These are phyloP conservation scores for Drosophila leontia DNA, from an alignment of 1,140 invertebrate species.

Conservation along the genomic window DNA sequence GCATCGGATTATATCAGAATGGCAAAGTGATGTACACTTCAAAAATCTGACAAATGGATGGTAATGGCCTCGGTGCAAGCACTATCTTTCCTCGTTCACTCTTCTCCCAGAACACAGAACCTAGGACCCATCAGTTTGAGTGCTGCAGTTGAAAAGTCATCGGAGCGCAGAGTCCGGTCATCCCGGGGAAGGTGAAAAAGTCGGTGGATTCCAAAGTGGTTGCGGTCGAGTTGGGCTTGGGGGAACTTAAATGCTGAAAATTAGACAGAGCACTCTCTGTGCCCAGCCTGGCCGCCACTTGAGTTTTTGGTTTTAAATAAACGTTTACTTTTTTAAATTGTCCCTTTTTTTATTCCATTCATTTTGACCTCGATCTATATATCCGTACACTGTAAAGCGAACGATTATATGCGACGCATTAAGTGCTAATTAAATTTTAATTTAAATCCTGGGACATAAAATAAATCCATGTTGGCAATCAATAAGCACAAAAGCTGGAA, in stretches of 20 bases:
- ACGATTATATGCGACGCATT: conserved; percentile 21
- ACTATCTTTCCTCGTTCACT: conserved; percentile 1
- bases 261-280: conserved; percentile 2
- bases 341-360: conserved; percentile 1
- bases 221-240: conserved; percentile 22
- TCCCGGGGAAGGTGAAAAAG: conserved; percentile 21
- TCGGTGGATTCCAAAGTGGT: conserved; percentile 30
- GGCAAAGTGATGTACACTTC: conserved; percentile 52
- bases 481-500: conserved; percentile 29
- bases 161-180: conserved; percentile 26
- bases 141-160: conserved; percentile 34
- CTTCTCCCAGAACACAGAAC: background rate
- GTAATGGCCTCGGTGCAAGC: conserved; percentile 25
- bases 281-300: conserved; percentile 3
- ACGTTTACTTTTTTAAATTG: conserved; percentile 10
- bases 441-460: conserved; percentile 33
- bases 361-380: conserved; percentile 27
- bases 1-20: conserved; percentile 58
- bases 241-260: conserved; percentile 38
- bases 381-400: background rate
- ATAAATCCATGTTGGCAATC: conserved; percentile 42
- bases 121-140: conserved; percentile 23
- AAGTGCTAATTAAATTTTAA: conserved; percentile 51
- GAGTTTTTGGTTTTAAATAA: conserved; percentile 19
- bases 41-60: conserved; percentile 59